Conservation (phyloP, 2,888 invertebrate genomes). For the Danaus chrysippus region DNA sequence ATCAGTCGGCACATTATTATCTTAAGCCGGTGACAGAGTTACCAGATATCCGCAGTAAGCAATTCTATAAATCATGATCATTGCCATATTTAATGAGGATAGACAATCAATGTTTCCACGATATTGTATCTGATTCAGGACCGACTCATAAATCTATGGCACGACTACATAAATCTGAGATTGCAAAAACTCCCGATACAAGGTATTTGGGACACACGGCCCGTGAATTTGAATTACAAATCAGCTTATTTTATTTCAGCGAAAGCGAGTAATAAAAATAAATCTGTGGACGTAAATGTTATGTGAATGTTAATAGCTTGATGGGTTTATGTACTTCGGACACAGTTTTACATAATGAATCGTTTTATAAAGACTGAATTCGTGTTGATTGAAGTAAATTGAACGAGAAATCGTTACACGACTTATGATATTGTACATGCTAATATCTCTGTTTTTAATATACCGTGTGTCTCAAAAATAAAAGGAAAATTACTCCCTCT, state of each 20-base stretch:
- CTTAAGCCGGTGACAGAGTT: conserved; percentile 13
- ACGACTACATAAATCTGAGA: conserved; percentile 47
- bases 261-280: conserved; percentile 19
- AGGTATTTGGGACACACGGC: conserved; percentile 34
- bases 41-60: conserved; percentile 22
- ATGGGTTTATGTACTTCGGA: too few relatives aligned
- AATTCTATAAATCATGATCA: conserved; percentile 27
- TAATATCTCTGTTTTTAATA: neutral
- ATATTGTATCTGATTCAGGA: conserved; percentile 6
- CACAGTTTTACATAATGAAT: too few relatives aligned
- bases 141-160: conserved; percentile 46
- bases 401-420: too few relatives aligned
- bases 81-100: conserved; percentile 24
- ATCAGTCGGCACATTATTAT: conserved; percentile 5
- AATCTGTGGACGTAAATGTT: conserved; percentile 21
- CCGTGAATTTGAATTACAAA: conserved; percentile 20
- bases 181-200: conserved; percentile 46
- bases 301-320: neutral
- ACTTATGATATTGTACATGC: neutral
- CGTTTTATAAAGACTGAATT: too few relatives aligned
- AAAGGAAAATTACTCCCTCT: conserved; percentile 48
- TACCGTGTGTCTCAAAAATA: conserved; percentile 37
- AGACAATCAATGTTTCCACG: conserved; percentile 18
- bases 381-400: too few relatives aligned
- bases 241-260: conserved; percentile 13